Conservation (phyloP, 1,140 invertebrate species). For the Sarcophaga peregrina region DNA sequence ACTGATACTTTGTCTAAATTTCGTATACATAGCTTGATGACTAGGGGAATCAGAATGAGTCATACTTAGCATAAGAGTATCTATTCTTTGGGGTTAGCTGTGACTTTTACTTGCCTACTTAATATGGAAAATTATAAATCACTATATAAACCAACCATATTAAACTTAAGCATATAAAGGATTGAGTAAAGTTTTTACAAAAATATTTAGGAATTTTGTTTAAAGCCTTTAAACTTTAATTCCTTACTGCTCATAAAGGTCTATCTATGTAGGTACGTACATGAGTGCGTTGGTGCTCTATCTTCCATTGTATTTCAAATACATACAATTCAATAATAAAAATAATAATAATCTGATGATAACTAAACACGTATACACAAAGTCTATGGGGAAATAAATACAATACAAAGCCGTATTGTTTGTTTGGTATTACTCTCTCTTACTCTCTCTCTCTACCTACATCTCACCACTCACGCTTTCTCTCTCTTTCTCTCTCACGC, state of each 20-base stretch:
- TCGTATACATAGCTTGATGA: too few relatives aligned
- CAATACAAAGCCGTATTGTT: neutral
- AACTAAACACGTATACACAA: constrained; percentile 5
- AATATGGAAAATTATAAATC: too few relatives aligned
- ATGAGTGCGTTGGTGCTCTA: neutral
- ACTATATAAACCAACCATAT: too few relatives aligned
- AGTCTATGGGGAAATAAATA: neutral
- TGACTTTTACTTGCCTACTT: too few relatives aligned
- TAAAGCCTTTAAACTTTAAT: neutral
- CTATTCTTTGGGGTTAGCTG: too few relatives aligned
- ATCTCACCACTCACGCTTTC: too few relatives aligned
- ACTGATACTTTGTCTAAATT: too few relatives aligned
- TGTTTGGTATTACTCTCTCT: neutral
- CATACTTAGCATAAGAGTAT: too few relatives aligned
- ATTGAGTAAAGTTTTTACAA: too few relatives aligned
- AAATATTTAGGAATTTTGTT: neutral
- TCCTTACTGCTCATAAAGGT: neutral
- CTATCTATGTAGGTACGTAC: neutral
- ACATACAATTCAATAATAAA: constrained; percentile 5
- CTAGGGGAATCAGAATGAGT: too few relatives aligned
- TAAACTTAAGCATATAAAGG: neutral
- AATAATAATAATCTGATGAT: constrained; percentile 11
- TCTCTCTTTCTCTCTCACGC: too few relatives aligned
- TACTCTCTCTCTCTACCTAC: too few relatives aligned
- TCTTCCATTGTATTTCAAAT: neutral